A percentile compares a stretch with the other conserved stretches of the same genome.
These are phyloP conservation scores for Vicugna pacos DNA, from an alignment of 2,113 vertebrate species.

Conservation along the genomic window DNA sequence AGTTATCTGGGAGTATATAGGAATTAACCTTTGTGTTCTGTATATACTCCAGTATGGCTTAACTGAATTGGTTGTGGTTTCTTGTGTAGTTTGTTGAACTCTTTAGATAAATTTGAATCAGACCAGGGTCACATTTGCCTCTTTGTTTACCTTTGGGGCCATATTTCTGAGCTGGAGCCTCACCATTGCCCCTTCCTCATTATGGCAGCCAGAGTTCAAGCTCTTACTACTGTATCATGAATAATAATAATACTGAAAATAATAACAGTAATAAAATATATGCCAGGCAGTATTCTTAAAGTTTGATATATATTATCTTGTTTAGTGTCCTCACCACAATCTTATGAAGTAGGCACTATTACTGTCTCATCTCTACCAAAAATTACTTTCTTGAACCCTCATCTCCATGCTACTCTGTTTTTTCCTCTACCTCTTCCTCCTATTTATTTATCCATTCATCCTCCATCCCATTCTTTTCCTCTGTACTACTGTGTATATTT, in stretches of 20 bases:
- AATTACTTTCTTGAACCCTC: slow-evolving; percentile 14
- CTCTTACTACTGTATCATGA: neutral
- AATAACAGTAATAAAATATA: neutral
- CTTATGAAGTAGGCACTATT: neutral
- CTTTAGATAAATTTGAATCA: slow-evolving; percentile 25
- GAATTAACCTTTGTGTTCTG: neutral
- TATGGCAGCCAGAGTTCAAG: slow-evolving; percentile 30
- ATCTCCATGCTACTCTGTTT: neutral
- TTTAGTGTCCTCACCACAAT: neutral
- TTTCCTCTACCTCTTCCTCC: neutral
- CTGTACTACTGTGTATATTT: neutral
- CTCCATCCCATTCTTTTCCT: neutral
- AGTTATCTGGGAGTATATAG: neutral
- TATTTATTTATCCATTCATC: neutral
- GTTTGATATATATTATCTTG: neutral
- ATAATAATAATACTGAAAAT: neutral
- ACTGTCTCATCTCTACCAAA: neutral
- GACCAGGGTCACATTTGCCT: neutral
- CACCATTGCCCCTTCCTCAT: neutral
- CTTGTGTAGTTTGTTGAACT: neutral
- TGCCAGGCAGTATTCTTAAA: neutral
- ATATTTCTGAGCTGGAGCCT: neutral
- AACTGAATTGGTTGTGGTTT: slow-evolving; percentile 11
- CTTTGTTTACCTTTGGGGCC: neutral
- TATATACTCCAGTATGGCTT: neutral